phyloP scores from a whole-genome alignment of 1,140 invertebrate genomes.

The Holotrichia oblita region DNA sequence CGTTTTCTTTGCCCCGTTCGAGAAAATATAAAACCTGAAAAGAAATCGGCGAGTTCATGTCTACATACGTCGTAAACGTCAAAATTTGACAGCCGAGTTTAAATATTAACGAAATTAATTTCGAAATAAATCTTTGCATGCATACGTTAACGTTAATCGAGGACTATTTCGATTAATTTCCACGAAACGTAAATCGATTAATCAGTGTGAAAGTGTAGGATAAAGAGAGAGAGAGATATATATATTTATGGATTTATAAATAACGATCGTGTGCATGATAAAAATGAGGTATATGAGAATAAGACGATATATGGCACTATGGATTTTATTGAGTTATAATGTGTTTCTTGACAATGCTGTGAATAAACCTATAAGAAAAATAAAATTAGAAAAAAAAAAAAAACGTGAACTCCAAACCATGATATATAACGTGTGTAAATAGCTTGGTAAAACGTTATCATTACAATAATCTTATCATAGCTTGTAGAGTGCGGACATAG shows the following conservation, averaged over 20 bases:
- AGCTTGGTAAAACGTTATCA: constrained; percentile 28
- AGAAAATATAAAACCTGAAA: too few species aligned
- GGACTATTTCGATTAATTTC: too few species aligned
- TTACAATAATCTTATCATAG: constrained; percentile 45
- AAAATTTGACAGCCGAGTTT: too few species aligned
- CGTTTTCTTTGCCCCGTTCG: too few species aligned
- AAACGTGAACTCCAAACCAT: constrained; percentile 54
- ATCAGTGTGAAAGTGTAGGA: constrained; percentile 35
- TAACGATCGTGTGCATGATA: constrained; percentile 35
- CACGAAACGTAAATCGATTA: neutral
- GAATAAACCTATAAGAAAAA: constrained; percentile 51
- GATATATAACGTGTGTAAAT: constrained; percentile 46
- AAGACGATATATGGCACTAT: constrained; percentile 62
- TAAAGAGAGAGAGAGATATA: constrained; percentile 37
- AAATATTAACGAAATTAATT: too few species aligned
- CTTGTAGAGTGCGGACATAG: constrained; percentile 45
- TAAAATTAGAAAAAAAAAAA: constrained; percentile 34
- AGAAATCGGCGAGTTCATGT: too few species aligned
- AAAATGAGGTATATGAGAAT: constrained; percentile 56
- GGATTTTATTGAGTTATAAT: constrained; percentile 62
- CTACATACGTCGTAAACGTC: too few species aligned
- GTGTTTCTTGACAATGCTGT: constrained; percentile 57
- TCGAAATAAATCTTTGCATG: too few species aligned
- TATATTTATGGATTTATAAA: too few species aligned
- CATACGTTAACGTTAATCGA: too few species aligned